Percentiles rank a stretch among this genome's conserved stretches.
Evolutionary conservation across 2,888 invertebrate species (phyloP).

Genomic region (Cyclophora punctaria): DNA sequence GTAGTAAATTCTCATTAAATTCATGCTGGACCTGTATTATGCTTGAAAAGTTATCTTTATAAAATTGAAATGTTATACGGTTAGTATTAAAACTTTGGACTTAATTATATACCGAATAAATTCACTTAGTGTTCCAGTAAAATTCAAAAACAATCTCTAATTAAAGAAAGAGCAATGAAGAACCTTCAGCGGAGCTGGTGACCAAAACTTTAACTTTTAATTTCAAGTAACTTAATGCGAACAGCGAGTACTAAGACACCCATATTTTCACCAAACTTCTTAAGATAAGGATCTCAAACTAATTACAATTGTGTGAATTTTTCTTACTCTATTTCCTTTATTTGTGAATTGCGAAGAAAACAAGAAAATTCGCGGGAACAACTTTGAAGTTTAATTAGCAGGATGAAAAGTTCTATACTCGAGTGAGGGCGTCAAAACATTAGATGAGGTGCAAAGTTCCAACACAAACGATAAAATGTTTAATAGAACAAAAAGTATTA

Average conservation of each 20-base stretch:
- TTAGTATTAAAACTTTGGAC: no score
- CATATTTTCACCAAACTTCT: constrained; percentile 21
- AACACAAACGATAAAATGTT: not conserved
- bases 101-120: no score
- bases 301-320: constrained; percentile 32
- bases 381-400: constrained; percentile 46
- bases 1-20: no score
- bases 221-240: not conserved
- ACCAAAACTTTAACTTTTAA: not conserved
- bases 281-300: constrained; percentile 30
- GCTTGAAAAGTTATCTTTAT: no score
- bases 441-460: not conserved
- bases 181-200: no score
- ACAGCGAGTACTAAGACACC: not conserved
- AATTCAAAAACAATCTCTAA: no score
- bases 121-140: no score
- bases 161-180: no score
- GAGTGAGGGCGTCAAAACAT: not conserved
- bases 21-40: no score
- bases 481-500: no score
- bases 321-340: constrained; percentile 28
- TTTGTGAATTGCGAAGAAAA: constrained; percentile 15
- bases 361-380: constrained; percentile 31
- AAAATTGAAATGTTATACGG: no score
- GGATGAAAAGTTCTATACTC: constrained; percentile 26